Evolutionary conservation across 2,888 invertebrate genomes (phyloP), one percentile per base, ranked within the genome.

Genomic region (Stegophylla sp.): DNA sequence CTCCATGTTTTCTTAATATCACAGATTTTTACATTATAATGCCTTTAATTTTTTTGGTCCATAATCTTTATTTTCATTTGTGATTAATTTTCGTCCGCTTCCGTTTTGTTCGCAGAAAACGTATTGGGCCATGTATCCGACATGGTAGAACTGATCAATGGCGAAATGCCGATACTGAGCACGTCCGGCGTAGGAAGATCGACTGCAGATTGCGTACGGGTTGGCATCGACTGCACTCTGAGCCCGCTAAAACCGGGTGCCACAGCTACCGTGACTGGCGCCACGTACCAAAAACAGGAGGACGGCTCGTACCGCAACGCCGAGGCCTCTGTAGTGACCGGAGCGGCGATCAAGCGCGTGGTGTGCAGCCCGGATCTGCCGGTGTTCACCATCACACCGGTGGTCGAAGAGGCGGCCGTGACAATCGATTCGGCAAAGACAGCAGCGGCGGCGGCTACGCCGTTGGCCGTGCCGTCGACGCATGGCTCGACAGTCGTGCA

Each of bases 351-450:
- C 64, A 89, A 89, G 83, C 88, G 89, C 82, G 87, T 90, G 26
- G 90, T 90, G 34, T 90, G 90, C 86, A 90, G 89, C 84, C 90
- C 90, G 9, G 90, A 90, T 84, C 85, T 90, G 81, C 88, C 89
- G 10, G 88, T 89, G 3, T 87, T 85, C 79, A 84, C 85, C 59
- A 83, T 84, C 15, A 84, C 85, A 9, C 83, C 85, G 9, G 83
- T 84, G 9, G 83, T 83, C 15, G 82, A 83, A 12, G 84, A 83
- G 43, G 84, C 83, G 67, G 84, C 84, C 28, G 83, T 83, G 59
- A 15, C 45, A 12, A 45, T 83, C 61, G 84, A 84, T 69, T 83
- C 84, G 26, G 83, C 84, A 3, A 83, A 66, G 41, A 71, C 51
- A 15, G 43, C 15, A 17, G 82, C 85, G 15, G 85, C 85, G 12